A percentile compares a stretch with the other conserved stretches of the same genome.
phyloP scores from a whole-genome alignment of 1,140 invertebrate genomes.

The Muscidifurax raptorellus region DNA sequence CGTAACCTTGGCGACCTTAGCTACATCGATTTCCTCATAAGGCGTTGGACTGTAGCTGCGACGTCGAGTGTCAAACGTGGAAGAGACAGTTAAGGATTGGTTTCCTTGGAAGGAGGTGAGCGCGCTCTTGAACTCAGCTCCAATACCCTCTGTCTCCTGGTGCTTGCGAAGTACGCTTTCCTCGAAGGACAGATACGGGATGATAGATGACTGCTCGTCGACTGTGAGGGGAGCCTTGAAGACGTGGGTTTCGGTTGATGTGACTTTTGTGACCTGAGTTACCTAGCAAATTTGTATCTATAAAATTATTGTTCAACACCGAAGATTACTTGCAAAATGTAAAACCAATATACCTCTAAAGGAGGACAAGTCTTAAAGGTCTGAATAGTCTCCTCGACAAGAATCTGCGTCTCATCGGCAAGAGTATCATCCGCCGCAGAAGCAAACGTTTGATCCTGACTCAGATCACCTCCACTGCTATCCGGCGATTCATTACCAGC shows the following conservation, averaged over 20 bases:
- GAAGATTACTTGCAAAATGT: neutral
- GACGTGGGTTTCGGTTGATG: too few species aligned
- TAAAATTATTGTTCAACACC: neutral
- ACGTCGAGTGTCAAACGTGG: neutral
- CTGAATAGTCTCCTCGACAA: slow-evolving; percentile 25
- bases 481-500: neutral
- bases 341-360: slow-evolving; percentile 23
- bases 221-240: neutral
- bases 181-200: slow-evolving; percentile 38
- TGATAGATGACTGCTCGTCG: neutral
- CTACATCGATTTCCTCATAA: neutral
- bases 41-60: neutral
- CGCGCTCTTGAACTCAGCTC: slow-evolving; percentile 9
- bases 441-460: slow-evolving; percentile 63
- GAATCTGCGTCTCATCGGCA: neutral
- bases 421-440: slow-evolving; percentile 61
- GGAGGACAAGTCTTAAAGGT: slow-evolving; percentile 32
- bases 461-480: slow-evolving; percentile 52
- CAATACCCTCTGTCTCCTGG: neutral
- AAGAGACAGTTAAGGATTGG: neutral
- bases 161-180: slow-evolving; percentile 34
- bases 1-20: neutral
- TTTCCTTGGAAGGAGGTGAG: neutral
- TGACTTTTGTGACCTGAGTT: neutral
- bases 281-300: neutral